Base-by-base conservation (phyloP, 2,113 vertebrate species). In the Hemicordylus capensis region DNA sequence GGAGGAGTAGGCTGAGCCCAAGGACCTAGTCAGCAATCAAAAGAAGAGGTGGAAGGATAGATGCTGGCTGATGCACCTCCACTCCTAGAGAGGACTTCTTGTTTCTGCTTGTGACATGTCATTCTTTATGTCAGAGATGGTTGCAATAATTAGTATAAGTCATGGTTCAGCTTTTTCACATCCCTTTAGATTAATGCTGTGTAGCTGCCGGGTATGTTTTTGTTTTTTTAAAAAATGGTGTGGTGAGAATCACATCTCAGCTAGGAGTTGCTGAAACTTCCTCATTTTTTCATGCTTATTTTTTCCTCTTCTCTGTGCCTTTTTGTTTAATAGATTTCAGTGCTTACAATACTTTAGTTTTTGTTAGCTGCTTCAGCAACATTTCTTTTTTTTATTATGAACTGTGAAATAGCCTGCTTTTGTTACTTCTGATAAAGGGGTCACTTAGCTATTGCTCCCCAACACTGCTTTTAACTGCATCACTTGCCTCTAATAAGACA, bases 401-500 rank as follows among this genome's bases (percentile, higher is more conserved):
- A 69, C 12, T 37, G 1, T 87, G 84, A 44, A 79, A 91, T 44
- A 83, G 4, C 15, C 0, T 73, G 44, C 76, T 0, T 81, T 4
- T 79, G 88, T 76, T 24, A 81, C 86, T 44, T 80, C n/a, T 85
- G 24, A n/a, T 51, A 11, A 10, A 63, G 15, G 37, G 39, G 46
- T 72, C 22, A 28, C 54, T 85, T 72, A 37, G 34, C 64, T 64
- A 54, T 39, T 76, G 15, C 28, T 20, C 51, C 26, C 28, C 7
- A 14, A 22, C 2, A 19, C 61, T 37, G 69, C 51, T 78, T 84
- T 81, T 81, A 81, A 51, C 48, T 83, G 54, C 63, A 0, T 79
- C 2, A 80, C 90, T 91, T 91, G 81, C 58, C 80, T 85, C 48
- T 74, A 44, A 66, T 72, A 75, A 6, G 15, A 28, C 6, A 34